Evolutionary conservation across 2,113 vertebrate species (phyloP).

Genomic region (Hippolais icterina): DNA sequence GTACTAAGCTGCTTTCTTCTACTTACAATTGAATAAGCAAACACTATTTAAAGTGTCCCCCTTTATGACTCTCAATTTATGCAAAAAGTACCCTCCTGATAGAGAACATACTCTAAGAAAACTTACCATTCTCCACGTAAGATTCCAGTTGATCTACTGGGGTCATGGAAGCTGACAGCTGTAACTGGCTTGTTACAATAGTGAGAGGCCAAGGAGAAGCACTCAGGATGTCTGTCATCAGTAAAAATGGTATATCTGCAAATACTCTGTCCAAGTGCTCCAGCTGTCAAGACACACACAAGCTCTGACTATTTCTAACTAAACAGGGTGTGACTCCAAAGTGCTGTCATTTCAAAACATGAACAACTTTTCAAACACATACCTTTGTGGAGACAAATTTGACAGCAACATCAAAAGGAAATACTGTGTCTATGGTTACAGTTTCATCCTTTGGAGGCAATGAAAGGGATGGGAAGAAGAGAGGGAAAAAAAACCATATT

Average conservation of each 20-base stretch:
- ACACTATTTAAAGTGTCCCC: not conserved
- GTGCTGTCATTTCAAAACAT: not conserved
- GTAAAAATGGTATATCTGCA: conserved; percentile 89
- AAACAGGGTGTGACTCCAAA: not conserved
- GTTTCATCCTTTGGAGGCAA: conserved; percentile 87
- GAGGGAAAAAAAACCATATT: not conserved
- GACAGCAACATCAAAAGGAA: conserved; percentile 93
- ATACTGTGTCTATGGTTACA: conserved; percentile 90
- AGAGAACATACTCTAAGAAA: not conserved
- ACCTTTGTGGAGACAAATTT: conserved; percentile 96
- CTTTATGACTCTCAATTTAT: not conserved
- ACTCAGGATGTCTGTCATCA: conserved; percentile 91
- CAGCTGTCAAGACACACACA: conserved; percentile 75
- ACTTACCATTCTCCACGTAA: conserved; percentile 84
- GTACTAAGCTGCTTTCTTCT: not conserved
- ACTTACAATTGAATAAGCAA: not conserved
- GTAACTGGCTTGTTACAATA: conserved; percentile 83
- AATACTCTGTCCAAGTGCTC: conserved; percentile 89
- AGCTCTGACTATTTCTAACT: not conserved
- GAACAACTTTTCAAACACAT: not conserved
- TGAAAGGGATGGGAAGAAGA: not conserved
- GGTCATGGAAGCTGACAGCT: conserved; percentile 81
- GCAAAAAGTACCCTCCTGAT: not conserved
- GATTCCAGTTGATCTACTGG: conserved; percentile 84
- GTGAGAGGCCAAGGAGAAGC: conserved; percentile 92